Conservation (phyloP, 2,888 invertebrate genomes). For the Fabriciana adippe region DNA sequence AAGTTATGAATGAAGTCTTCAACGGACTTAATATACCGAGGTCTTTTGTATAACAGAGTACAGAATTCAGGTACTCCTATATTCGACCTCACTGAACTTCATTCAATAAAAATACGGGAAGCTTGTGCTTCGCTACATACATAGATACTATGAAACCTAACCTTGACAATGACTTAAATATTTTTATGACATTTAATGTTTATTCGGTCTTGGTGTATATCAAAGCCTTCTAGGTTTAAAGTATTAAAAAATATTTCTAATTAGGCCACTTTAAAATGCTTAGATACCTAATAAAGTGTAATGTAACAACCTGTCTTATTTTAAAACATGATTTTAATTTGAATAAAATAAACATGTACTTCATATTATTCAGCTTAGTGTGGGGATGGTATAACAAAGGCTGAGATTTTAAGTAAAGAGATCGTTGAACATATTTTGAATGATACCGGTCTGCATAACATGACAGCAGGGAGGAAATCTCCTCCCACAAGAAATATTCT, state of each 20-base stretch:
- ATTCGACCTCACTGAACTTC: constrained; percentile 27
- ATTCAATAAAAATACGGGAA: constrained; percentile 37
- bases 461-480: constrained; percentile 45
- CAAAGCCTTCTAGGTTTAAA: no score
- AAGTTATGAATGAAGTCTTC: constrained; percentile 18
- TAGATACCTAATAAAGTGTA: no score
- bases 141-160: constrained; percentile 1
- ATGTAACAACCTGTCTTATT: no score
- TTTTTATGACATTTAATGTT: no score
- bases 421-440: constrained; percentile 46
- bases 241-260: no score
- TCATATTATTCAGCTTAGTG: background rate
- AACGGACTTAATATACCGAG: constrained; percentile 13
- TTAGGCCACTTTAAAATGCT: no score
- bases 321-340: no score
- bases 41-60: constrained; percentile 24
- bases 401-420: constrained; percentile 32
- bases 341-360: no score
- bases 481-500: constrained; percentile 39
- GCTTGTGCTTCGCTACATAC: constrained; percentile 32
- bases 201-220: no score
- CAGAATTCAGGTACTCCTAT: constrained; percentile 21
- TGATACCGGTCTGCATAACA: constrained; percentile 49
- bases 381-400: constrained; percentile 22
- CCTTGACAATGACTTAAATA: no score